A percentile compares a stretch with the other conserved stretches of the same genome.
phyloP scores from a whole-genome alignment of 2,797 vertebrate species.

The Rhinatrema bivittatum region DNA sequence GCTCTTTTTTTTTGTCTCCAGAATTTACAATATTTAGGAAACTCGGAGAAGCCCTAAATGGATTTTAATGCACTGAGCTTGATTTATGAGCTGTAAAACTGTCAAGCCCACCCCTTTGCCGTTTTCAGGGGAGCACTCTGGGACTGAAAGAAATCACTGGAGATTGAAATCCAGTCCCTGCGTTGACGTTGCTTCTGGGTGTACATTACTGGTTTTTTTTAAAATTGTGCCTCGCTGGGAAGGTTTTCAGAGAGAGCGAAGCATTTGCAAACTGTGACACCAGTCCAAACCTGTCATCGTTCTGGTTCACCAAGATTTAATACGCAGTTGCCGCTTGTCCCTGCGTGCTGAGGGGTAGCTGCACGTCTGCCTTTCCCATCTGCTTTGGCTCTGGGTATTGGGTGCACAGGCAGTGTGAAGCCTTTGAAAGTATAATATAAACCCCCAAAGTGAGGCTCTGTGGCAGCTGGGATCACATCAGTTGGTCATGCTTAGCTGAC shows the following conservation, averaged over 20 bases:
- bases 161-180: slow-evolving; percentile 20
- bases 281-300: slow-evolving; percentile 40
- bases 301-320: slow-evolving; percentile 49
- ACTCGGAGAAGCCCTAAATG: slow-evolving; percentile 4
- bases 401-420: slow-evolving; percentile 43
- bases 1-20: too few relatives aligned
- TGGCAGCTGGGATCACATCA: slow-evolving; percentile 70
- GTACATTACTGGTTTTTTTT: background rate
- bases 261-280: slow-evolving; percentile 39
- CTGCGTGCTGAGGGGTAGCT: slow-evolving; percentile 40
- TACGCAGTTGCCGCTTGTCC: slow-evolving; percentile 50
- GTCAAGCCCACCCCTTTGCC: background rate
- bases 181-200: slow-evolving; percentile 27
- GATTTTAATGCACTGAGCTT: slow-evolving; percentile 25
- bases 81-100: slow-evolving; percentile 31
- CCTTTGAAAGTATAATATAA: slow-evolving; percentile 53
- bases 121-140: slow-evolving; percentile 24
- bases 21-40: slow-evolving; percentile 5
- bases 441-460: slow-evolving; percentile 52
- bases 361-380: slow-evolving; percentile 59
- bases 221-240: slow-evolving; percentile 6
- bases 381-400: slow-evolving; percentile 53
- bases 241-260: slow-evolving; percentile 14
- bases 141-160: slow-evolving; percentile 23
- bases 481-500: slow-evolving; percentile 74